phyloP scores from a whole-genome alignment of 2,888 invertebrate genomes.

The Malacosoma neustria region DNA sequence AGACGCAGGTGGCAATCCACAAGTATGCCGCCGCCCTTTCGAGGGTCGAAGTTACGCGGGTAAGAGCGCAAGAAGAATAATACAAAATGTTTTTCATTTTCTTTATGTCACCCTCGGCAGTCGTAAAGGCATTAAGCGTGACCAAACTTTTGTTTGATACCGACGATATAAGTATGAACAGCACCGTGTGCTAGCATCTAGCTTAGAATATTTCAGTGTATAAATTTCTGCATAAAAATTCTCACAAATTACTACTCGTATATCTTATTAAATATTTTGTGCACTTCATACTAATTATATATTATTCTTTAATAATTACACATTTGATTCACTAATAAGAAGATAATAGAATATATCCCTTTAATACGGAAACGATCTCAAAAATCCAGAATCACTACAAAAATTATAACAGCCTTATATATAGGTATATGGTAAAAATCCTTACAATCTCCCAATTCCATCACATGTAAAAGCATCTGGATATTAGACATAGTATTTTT shows the following conservation, averaged over 20 bases:
- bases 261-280: too few relatives aligned
- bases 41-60: conserved; percentile 64
- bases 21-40: conserved; percentile 33
- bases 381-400: conserved; percentile 21
- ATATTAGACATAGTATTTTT: too few relatives aligned
- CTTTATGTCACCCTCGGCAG: conserved; percentile 90
- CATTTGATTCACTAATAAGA: neutral
- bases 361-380: conserved; percentile 1
- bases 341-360: conserved; percentile 3
- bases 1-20: conserved; percentile 24
- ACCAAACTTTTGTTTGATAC: conserved; percentile 82
- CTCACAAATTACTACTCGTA: too few relatives aligned
- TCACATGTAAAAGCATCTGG: too few relatives aligned
- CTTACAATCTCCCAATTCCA: too few relatives aligned
- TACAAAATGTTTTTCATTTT: conserved; percentile 90
- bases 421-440: too few relatives aligned
- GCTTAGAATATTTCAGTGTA: conserved; percentile 13
- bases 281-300: too few relatives aligned
- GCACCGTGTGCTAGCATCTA: conserved; percentile 20
- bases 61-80: conserved; percentile 75
- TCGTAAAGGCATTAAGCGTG: conserved; percentile 92
- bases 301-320: too few relatives aligned
- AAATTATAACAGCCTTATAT: conserved; percentile 18
- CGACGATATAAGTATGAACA: conserved; percentile 63
- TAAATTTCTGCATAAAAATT: too few relatives aligned